Percentiles rank a stretch among this genome's conserved stretches.
Conservation (phyloP, 53 echinoderm and acorn worm species). For the Holothuria scabra region DNA sequence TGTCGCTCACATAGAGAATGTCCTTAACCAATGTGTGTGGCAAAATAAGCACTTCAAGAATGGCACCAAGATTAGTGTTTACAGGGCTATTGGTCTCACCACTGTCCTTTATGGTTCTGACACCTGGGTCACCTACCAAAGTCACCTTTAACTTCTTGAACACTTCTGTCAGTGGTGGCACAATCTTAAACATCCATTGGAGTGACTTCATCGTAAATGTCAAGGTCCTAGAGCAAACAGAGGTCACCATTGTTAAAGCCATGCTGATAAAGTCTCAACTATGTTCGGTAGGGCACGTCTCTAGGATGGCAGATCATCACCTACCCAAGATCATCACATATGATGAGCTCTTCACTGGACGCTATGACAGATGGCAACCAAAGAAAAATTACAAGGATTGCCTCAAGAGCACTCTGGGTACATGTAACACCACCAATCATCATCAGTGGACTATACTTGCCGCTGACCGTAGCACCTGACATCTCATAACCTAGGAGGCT, state of each 20-base stretch:
- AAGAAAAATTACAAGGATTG: too few relatives aligned
- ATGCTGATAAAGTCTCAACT: background rate
- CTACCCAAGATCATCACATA: background rate
- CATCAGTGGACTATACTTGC: too few relatives aligned
- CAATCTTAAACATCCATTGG: background rate
- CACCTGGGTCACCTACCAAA: conserved; percentile 12
- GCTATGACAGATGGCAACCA: too few relatives aligned
- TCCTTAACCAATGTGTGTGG: conserved; percentile 20
- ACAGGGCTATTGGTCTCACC: background rate
- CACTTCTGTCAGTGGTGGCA: background rate
- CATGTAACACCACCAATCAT: too few relatives aligned
- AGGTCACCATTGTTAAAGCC: background rate
- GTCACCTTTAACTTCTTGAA: too few relatives aligned
- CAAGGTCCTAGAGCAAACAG: background rate
- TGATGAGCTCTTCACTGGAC: too few relatives aligned
- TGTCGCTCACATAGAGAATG: conserved; percentile 24
- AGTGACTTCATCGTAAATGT: background rate
- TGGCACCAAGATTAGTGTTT: conserved; percentile 26
- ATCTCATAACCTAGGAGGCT: too few relatives aligned
- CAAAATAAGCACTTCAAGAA: conserved; percentile 1
- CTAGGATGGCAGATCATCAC: background rate
- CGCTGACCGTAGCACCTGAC: too few relatives aligned
- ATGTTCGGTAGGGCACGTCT: background rate
- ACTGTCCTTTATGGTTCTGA: conserved; percentile 9
- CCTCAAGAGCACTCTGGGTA: too few relatives aligned